phyloP scores from a whole-genome alignment of 2,888 invertebrate genomes.

The Ditylenchus weischeri region DNA sequence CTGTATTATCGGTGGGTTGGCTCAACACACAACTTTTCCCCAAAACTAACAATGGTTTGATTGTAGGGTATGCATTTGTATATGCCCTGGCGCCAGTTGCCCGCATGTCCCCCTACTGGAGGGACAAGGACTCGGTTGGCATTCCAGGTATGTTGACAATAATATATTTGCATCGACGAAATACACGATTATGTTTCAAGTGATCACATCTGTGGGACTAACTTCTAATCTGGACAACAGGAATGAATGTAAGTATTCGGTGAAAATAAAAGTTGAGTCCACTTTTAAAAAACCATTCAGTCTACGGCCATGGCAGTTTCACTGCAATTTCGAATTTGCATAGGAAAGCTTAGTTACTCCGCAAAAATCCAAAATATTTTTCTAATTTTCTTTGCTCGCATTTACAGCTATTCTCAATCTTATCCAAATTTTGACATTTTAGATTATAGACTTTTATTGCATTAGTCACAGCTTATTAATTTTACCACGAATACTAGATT shows the following conservation, averaged over 20 bases:
- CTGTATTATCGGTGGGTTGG: slow-evolving; percentile 45
- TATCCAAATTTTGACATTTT: too few species aligned
- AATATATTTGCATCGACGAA: too few species aligned
- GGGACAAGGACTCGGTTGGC: slow-evolving; percentile 38
- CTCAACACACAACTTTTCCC: background rate
- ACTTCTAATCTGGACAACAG: slow-evolving; percentile 72
- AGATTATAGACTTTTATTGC: too few species aligned
- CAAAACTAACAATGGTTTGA: background rate
- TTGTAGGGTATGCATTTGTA: slow-evolving; percentile 48
- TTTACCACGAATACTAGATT: too few species aligned
- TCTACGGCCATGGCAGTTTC: too few species aligned
- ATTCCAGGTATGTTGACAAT: slow-evolving; percentile 63
- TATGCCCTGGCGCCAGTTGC: slow-evolving; percentile 56
- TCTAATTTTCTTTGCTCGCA: too few species aligned
- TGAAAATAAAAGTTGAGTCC: background rate
- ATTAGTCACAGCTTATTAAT: too few species aligned
- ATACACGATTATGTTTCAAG: slow-evolving; percentile 42
- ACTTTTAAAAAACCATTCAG: too few species aligned
- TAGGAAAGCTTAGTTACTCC: too few species aligned
- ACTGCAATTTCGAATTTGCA: too few species aligned
- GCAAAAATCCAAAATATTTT: too few species aligned
- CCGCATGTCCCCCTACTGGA: slow-evolving; percentile 54
- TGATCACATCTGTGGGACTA: slow-evolving; percentile 76
- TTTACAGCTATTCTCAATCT: too few species aligned
- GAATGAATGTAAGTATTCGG: slow-evolving; percentile 2